Base-by-base conservation (phyloP, 2,888 invertebrate genomes). In the Parapristionchus giblindavisi region DNA sequence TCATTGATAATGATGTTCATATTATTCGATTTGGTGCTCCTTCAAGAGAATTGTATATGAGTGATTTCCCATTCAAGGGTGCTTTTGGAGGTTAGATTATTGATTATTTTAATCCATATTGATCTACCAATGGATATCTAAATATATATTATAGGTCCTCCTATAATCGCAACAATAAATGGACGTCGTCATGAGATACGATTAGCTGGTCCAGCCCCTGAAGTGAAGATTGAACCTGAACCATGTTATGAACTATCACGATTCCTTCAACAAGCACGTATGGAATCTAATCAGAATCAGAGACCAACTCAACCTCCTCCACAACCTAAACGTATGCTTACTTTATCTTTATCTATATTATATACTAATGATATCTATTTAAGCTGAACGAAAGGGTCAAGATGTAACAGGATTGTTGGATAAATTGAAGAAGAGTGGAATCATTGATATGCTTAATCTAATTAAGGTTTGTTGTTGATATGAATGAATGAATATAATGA, bases 131-230 rank as follows among this genome's bases (percentile, higher is more conserved):
- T 43, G 43, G 43, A 54, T 61, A 11, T 24, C n/a, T 38, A 27
- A 14, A 36, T 8, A 95, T 94, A 43, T 27, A 8, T 8, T 56
- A 11, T 63, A 71, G 95, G 95, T 0, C 93, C 93, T 61, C 93
- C 94, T 0, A 91, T 94, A 65, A 92, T 92, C 1, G 92, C 96
- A 14, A 92, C 93, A 58, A 91, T 97, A 51, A 93, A 93, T 76
- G 93, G 93, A 1, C 92, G 93, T 78, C 91, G 92, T n/a, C 92
- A 93, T 78, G 90, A 92, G 60, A 91, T 98, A 1, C 93, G 93
- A 85, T 90, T 99, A 11, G 93, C 94, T 84, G 96, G 96, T 0
- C 94, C 95, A 0, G 92, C 95, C 3, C 98, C 98, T 0, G 94
- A 94, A 89, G 96, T 98, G 0, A 93, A 94, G 88, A 94, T 98